Evolutionary conservation across 2,113 vertebrate species (phyloP).

Genomic region (Platichthys flesus): DNA sequence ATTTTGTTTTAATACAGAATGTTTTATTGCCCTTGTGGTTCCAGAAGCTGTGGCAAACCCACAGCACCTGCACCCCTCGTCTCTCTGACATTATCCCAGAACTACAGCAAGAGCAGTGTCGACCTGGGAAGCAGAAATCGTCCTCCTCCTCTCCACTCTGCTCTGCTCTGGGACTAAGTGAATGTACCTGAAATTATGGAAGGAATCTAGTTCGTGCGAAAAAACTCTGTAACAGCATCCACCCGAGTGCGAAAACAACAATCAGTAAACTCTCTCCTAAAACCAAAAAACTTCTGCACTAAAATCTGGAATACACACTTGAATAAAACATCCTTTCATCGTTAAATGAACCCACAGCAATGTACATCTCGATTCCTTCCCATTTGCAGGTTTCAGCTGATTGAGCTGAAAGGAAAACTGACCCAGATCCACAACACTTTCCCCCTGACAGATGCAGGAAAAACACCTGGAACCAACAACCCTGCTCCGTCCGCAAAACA

Average conservation of each 20-base stretch:
- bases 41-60: constrained; percentile 16
- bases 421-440: constrained; percentile 26
- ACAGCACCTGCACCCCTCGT: constrained; percentile 18
- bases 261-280: constrained; percentile 25
- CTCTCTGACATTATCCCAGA: neutral
- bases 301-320: constrained; percentile 4
- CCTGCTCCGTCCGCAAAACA: constrained; percentile 22
- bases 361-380: constrained; percentile 32
- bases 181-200: constrained; percentile 64
- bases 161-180: constrained; percentile 33
- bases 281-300: neutral
- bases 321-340: constrained; percentile 16
- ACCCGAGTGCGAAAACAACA: neutral
- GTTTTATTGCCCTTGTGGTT: constrained; percentile 37
- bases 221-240: constrained; percentile 16
- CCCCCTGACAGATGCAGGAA: neutral
- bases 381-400: constrained; percentile 33
- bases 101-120: constrained; percentile 14
- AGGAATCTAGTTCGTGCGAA: constrained; percentile 30
- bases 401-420: constrained; percentile 1
- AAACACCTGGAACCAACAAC: constrained; percentile 3
- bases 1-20: constrained; percentile 20
- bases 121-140: constrained; percentile 2
- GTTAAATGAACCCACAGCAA: constrained; percentile 11
- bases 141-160: constrained; percentile 1